Conservation (phyloP, 2,888 invertebrate genomes). For the Seira ritae region DNA sequence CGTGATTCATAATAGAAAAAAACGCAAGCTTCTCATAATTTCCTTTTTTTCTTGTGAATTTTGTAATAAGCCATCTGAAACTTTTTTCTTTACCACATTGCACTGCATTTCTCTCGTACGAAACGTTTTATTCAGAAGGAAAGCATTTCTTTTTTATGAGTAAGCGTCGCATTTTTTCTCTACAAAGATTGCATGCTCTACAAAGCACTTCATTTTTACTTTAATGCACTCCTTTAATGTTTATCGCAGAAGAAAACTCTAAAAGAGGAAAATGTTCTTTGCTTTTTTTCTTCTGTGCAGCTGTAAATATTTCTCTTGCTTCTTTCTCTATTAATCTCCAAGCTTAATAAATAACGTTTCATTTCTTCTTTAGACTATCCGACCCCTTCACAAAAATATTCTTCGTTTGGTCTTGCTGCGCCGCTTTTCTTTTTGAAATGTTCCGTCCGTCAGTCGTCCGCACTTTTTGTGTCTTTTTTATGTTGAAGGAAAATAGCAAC, state of each 20-base stretch:
- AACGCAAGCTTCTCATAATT: not conserved
- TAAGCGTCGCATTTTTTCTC: not conserved
- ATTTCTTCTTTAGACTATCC: conserved; percentile 49
- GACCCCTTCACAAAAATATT: conserved; percentile 38
- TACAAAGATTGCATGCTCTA: conserved; percentile 29
- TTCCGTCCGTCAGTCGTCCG: too few species aligned
- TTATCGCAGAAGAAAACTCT: not conserved
- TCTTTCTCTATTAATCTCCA: conserved; percentile 59
- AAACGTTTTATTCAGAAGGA: not conserved
- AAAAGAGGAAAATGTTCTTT: conserved; percentile 22
- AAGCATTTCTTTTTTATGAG: not conserved
- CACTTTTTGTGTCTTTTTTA: not conserved
- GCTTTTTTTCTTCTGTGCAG: conserved; percentile 7
- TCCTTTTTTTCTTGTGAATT: not conserved
- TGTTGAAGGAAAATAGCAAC: not conserved
- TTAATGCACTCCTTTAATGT: conserved; percentile 24
- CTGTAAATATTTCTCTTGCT: conserved; percentile 37
- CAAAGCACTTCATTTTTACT: conserved; percentile 27
- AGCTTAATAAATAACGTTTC: conserved; percentile 62
- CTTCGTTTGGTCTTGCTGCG: conserved; percentile 24
- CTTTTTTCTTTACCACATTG: not conserved
- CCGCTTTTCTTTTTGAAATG: not conserved
- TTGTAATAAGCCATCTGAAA: not conserved
- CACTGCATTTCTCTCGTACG: too few species aligned
- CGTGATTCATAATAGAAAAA: conserved; percentile 11